These are phyloP conservation scores for Typhlichthys subterraneus DNA, from an alignment of 2,797 vertebrate genomes.

Conservation along the genomic window DNA sequence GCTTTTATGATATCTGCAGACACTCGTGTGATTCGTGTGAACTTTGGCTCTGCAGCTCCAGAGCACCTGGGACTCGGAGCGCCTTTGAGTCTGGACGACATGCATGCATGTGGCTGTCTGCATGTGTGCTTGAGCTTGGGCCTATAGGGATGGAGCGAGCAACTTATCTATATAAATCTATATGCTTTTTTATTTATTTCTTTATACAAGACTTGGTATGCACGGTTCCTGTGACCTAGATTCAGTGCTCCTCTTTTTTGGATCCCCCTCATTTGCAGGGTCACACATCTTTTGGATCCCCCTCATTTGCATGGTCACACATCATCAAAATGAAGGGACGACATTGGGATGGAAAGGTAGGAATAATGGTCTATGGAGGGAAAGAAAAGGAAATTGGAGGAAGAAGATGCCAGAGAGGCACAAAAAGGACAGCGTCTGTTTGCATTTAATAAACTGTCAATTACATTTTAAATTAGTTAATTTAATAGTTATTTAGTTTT, in stretches of 20 bases:
- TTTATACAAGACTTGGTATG: conserved; percentile 76
- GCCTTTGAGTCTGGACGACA: conserved; percentile 47
- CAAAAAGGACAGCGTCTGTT: neutral
- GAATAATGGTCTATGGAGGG: neutral
- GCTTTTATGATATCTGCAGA: conserved; percentile 12
- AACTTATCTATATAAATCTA: conserved; percentile 47
- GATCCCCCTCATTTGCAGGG: conserved; percentile 61
- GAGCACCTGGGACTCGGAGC: conserved; percentile 50
- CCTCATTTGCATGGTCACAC: conserved; percentile 59
- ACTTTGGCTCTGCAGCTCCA: conserved; percentile 24
- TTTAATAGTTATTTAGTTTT: no score
- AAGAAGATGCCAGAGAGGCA: neutral
- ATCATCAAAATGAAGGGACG: conserved; percentile 35
- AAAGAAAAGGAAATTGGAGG: conserved; percentile 9
- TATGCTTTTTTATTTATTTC: conserved; percentile 42
- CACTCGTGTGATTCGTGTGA: no score
- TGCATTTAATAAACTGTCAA: no score
- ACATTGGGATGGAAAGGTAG: neutral
- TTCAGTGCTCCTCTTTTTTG: conserved; percentile 70
- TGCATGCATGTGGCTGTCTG: conserved; percentile 16
- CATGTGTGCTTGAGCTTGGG: neutral
- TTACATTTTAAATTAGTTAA: no score
- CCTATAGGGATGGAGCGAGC: conserved; percentile 22
- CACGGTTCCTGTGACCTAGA: conserved; percentile 82
- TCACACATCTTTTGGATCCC: conserved; percentile 51